A percentile compares a stretch with the other conserved stretches of the same genome.
These are phyloP conservation scores for Pycnomerus fuliginosus DNA, from an alignment of 2,888 invertebrate species.

Conservation along the genomic window DNA sequence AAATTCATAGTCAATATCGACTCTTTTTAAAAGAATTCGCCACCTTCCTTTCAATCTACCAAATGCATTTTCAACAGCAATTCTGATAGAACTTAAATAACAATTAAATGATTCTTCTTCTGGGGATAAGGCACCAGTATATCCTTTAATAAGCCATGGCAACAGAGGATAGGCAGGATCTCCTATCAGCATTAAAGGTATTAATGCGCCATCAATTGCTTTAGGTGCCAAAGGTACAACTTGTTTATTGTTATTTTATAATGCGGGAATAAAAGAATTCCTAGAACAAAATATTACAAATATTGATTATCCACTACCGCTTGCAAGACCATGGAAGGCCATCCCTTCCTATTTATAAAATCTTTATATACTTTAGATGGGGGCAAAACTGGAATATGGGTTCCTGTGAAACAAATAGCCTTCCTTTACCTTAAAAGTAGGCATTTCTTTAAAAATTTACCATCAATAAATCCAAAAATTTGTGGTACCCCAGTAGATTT, in stretches of 20 bases:
- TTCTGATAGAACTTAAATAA: constrained; percentile 6
- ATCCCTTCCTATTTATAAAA: background rate
- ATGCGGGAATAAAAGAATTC: too few species aligned
- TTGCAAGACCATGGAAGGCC: background rate
- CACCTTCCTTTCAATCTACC: constrained; percentile 13
- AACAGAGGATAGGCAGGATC: constrained; percentile 16
- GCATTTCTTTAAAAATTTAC: background rate
- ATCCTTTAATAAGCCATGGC: constrained; percentile 11
- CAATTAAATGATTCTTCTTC: constrained; percentile 1
- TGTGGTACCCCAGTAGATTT: background rate
- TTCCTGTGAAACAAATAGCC: background rate
- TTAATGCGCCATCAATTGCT: background rate
- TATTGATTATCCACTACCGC: background rate
- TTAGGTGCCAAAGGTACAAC: too few species aligned
- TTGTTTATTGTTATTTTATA: too few species aligned
- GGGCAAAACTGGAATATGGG: background rate
- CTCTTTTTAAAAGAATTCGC: constrained; percentile 8
- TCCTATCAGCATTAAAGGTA: constrained; percentile 11
- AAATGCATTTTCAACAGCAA: constrained; percentile 11
- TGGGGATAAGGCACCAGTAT: background rate
- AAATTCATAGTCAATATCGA: constrained; percentile 9
- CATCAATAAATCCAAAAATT: background rate
- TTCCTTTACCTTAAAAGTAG: background rate
- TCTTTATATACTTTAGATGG: background rate
- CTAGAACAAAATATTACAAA: too few species aligned